phyloP scores from a whole-genome alignment of 2,888 invertebrate genomes.

The Nasonia oneida region DNA sequence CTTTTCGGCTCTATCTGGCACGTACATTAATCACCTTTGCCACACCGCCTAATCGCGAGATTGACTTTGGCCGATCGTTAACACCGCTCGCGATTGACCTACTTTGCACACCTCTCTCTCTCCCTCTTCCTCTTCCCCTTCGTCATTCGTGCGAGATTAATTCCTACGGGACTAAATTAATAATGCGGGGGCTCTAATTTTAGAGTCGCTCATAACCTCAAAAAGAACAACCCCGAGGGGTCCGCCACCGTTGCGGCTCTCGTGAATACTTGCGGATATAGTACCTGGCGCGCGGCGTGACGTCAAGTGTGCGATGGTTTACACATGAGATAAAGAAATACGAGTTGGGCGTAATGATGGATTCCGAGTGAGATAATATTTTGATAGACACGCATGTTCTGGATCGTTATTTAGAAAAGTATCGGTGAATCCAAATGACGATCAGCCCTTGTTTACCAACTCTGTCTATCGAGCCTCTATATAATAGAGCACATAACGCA shows the following conservation, averaged over 20 bases:
- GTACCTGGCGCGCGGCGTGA: background rate
- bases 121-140: constrained; percentile 33
- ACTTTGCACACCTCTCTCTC: constrained; percentile 37
- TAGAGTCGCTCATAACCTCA: constrained; percentile 29
- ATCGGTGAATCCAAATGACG: no score
- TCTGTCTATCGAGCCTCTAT: background rate
- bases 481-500: background rate
- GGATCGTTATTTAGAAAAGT: no score
- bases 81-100: constrained; percentile 58
- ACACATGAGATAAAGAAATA: background rate
- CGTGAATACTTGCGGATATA: background rate
- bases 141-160: constrained; percentile 62
- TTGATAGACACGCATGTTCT: no score
- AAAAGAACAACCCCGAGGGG: constrained; percentile 22
- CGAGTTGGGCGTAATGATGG: background rate
- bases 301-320: background rate
- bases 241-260: background rate
- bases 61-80: constrained; percentile 62
- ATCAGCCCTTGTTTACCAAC: background rate
- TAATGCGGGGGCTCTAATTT: constrained; percentile 46
- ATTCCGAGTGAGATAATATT: no score
- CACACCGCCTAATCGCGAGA: constrained; percentile 57
- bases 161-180: constrained; percentile 58
- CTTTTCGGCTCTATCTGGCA: constrained; percentile 27
- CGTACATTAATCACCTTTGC: constrained; percentile 56